phyloP scores from a whole-genome alignment of 2,797 vertebrate genomes.

The Pelochelys cantorii region DNA sequence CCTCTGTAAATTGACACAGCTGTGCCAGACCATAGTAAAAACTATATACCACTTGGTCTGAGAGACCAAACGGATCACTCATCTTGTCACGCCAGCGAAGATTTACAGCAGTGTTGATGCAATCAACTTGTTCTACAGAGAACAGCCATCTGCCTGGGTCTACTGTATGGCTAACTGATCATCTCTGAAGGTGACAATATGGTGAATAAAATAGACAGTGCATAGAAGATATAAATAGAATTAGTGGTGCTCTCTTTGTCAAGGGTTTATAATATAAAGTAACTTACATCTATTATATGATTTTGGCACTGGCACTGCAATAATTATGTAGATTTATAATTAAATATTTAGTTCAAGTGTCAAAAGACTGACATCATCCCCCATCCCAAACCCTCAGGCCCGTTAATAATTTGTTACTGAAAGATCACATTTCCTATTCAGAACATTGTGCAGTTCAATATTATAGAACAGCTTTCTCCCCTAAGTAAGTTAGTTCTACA shows the following conservation, averaged over 20 bases:
- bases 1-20: not conserved
- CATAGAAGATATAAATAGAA: constrained; percentile 7
- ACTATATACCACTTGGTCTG: not conserved
- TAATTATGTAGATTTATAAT: constrained; percentile 12
- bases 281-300: not conserved
- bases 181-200: not conserved
- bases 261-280: not conserved
- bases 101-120: not conserved
- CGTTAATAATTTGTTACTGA: not conserved
- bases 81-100: not conserved
- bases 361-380: constrained; percentile 14
- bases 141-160: accelerated
- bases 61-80: not conserved
- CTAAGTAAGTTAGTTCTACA: not conserved
- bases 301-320: not conserved
- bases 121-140: not conserved
- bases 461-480: not conserved
- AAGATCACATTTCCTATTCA: not conserved
- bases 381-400: not conserved
- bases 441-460: not conserved
- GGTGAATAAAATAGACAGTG: not conserved
- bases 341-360: constrained; percentile 30
- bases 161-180: not conserved
- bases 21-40: not conserved
- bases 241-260: not conserved